Conservation (phyloP, 2,113 vertebrate genomes). For the Meriones unguiculatus region DNA sequence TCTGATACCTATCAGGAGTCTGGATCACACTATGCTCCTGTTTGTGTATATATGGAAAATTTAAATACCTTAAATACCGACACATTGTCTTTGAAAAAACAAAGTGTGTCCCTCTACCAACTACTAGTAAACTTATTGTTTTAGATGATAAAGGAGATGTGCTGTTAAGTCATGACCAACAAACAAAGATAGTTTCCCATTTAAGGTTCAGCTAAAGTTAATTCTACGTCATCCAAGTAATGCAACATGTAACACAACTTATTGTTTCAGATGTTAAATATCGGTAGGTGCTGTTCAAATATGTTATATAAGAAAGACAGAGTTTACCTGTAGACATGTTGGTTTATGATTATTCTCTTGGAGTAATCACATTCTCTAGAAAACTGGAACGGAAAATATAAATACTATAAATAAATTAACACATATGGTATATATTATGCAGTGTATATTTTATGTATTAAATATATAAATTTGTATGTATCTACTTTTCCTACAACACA, state of each 20-base stretch:
- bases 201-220: conserved; percentile 64
- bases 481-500: background rate
- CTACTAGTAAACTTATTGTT: conserved; percentile 38
- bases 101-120: background rate
- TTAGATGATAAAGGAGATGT: conserved; percentile 32
- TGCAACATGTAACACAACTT: background rate
- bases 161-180: conserved; percentile 6
- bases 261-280: conserved; percentile 32
- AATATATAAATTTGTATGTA: too few relatives aligned
- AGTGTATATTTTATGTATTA: too few relatives aligned
- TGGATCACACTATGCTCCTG: conserved; percentile 69
- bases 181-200: conserved; percentile 29
- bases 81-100: background rate
- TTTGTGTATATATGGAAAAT: conserved; percentile 49
- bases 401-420: background rate
- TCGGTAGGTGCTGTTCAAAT: conserved; percentile 32
- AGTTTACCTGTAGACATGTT: conserved; percentile 50
- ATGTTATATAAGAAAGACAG: conserved; percentile 1
- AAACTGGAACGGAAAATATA: conserved; percentile 65
- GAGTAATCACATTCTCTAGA: conserved; percentile 71
- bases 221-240: conserved; percentile 55
- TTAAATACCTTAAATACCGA: conserved; percentile 56
- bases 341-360: conserved; percentile 58
- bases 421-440: background rate
- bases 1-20: conserved; percentile 75